Evolutionary conservation across 1,140 invertebrate species (phyloP).

Genomic region (Lepidostoma basale): DNA sequence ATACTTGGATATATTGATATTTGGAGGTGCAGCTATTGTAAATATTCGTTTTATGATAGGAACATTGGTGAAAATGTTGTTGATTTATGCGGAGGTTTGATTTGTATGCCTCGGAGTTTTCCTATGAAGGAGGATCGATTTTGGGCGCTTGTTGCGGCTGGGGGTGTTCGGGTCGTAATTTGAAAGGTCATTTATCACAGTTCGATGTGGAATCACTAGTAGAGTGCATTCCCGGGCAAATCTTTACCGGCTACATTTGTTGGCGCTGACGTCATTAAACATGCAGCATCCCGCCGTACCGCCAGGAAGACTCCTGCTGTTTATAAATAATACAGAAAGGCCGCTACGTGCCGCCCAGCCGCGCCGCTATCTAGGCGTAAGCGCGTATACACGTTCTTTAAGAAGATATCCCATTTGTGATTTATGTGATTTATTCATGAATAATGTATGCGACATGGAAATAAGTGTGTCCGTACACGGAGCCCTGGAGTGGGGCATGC

Average conservation of each 20-base stretch:
- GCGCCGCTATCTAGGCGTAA: not conserved
- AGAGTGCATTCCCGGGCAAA: not conserved
- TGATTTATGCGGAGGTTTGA: too few relatives aligned
- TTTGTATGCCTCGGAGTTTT: too few relatives aligned
- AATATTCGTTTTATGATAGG: too few relatives aligned
- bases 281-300: not conserved
- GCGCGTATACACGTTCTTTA: conserved; percentile 36
- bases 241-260: conserved; percentile 1
- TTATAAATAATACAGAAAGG: conserved; percentile 39
- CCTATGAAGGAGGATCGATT: too few relatives aligned
- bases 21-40: too few relatives aligned
- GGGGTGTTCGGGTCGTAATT: too few relatives aligned
- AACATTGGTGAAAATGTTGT: too few relatives aligned
- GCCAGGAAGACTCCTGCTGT: not conserved
- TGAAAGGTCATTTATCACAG: not conserved
- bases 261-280: conserved; percentile 18
- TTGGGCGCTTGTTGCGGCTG: too few relatives aligned
- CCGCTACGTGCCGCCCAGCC: conserved; percentile 19
- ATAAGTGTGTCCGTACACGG: conserved; percentile 41
- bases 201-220: not conserved
- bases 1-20: too few relatives aligned
- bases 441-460: conserved; percentile 46
- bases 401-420: conserved; percentile 44
- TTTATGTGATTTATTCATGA: conserved; percentile 46
- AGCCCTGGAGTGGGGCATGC: not conserved